phyloP scores from a whole-genome alignment of 2,113 vertebrate genomes.

The Myrmecophaga tridactyla region DNA sequence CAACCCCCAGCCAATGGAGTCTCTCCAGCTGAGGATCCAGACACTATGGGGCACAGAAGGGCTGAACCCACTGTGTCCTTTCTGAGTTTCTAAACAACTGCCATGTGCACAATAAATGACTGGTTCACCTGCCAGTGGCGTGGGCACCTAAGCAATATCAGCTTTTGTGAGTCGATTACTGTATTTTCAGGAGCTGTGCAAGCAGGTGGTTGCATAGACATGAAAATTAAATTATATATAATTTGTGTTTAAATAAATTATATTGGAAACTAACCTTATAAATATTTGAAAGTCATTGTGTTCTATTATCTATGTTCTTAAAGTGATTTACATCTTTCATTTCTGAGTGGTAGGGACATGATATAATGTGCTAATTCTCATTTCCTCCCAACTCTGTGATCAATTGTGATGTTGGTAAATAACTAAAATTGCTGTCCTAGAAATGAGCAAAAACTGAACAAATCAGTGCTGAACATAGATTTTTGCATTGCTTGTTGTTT shows the following conservation, averaged over 20 bases:
- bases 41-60: neutral
- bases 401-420: neutral
- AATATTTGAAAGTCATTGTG: neutral
- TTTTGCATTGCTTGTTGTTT: neutral
- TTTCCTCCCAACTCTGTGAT: neutral
- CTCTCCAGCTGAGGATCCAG: neutral
- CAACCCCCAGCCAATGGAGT: neutral
- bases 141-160: rapidly evolving
- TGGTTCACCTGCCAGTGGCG: neutral
- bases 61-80: neutral
- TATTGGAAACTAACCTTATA: neutral
- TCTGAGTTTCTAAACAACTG: neutral
- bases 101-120: neutral
- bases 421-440: neutral
- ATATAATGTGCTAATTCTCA: neutral
- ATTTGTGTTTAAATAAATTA: neutral
- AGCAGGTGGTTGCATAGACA: rapidly evolving
- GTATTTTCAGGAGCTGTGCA: neutral
- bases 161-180: neutral
- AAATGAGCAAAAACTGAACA: neutral
- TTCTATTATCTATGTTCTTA: neutral
- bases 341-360: neutral
- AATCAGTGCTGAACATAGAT: neutral
- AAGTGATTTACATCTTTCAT: neutral
- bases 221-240: neutral